phyloP scores from a whole-genome alignment of 2,797 vertebrate species.

The Acrossocheilus wenchowensis region DNA sequence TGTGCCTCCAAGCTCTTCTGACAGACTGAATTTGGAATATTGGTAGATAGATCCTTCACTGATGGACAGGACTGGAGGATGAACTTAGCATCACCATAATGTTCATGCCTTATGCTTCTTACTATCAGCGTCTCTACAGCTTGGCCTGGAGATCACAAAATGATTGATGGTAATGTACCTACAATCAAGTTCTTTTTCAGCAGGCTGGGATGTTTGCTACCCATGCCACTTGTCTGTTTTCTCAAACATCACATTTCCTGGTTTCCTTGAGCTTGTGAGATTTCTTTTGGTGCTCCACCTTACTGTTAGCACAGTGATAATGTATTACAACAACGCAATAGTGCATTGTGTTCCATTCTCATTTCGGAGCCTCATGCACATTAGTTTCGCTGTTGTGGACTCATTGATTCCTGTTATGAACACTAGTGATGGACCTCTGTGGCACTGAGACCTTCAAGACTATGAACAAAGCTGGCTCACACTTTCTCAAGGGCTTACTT shows the following conservation, averaged over 20 bases:
- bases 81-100: constrained; percentile 4
- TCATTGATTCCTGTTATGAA: constrained; percentile 27
- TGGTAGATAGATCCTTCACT: background rate
- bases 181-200: constrained; percentile 11
- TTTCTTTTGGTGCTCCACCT: constrained; percentile 43
- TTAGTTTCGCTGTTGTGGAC: constrained; percentile 29
- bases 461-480: constrained; percentile 19
- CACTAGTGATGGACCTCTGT: constrained; percentile 33
- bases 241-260: background rate
- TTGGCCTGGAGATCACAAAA: constrained; percentile 1
- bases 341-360: constrained; percentile 40
- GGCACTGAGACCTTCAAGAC: constrained; percentile 1
- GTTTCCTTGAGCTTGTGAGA: constrained; percentile 7
- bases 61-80: background rate
- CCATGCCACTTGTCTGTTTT: background rate
- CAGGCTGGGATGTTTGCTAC: constrained; percentile 11
- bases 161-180: background rate
- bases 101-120: constrained; percentile 54
- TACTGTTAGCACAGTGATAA: constrained; percentile 48
- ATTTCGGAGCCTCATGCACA: constrained; percentile 9
- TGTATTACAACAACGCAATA: constrained; percentile 44
- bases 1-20: background rate
- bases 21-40: constrained; percentile 12
- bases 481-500: constrained; percentile 52
- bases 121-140: background rate